These are phyloP conservation scores for Rapana venosa DNA, from an alignment of 2,888 invertebrate species.

Conservation along the genomic window DNA sequence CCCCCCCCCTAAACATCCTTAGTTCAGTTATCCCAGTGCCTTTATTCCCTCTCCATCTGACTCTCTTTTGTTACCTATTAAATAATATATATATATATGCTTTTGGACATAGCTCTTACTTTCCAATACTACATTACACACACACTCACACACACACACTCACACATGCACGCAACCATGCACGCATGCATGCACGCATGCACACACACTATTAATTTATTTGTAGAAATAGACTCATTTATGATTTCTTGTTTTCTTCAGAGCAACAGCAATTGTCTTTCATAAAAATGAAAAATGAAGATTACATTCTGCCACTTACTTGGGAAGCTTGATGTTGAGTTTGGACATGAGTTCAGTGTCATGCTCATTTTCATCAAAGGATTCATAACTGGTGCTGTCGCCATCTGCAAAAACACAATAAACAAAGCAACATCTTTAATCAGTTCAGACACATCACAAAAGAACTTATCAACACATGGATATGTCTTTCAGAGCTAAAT, in stretches of 20 bases:
- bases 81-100: too few species aligned
- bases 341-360: slow-evolving; percentile 54
- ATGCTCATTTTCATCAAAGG: slow-evolving; percentile 63
- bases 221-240: too few species aligned
- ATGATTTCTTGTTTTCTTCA: too few species aligned
- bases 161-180: neutral
- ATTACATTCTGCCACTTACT: slow-evolving; percentile 50
- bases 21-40: too few species aligned
- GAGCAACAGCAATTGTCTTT: neutral
- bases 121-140: too few species aligned
- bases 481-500: too few species aligned
- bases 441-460: neutral
- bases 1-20: too few species aligned
- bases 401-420: slow-evolving; percentile 57
- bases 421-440: neutral
- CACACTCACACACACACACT: neutral
- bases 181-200: neutral
- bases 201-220: neutral
- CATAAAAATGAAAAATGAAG: neutral
- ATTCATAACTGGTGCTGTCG: slow-evolving; percentile 69
- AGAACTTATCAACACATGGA: neutral
- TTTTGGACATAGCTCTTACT: too few species aligned
- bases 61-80: too few species aligned
- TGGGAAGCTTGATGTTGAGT: slow-evolving; percentile 59
- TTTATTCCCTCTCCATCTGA: too few species aligned